A percentile compares a stretch with the other conserved stretches of the same genome.
Conservation (phyloP, 2,888 invertebrate species). For the Aphodius granarius region DNA sequence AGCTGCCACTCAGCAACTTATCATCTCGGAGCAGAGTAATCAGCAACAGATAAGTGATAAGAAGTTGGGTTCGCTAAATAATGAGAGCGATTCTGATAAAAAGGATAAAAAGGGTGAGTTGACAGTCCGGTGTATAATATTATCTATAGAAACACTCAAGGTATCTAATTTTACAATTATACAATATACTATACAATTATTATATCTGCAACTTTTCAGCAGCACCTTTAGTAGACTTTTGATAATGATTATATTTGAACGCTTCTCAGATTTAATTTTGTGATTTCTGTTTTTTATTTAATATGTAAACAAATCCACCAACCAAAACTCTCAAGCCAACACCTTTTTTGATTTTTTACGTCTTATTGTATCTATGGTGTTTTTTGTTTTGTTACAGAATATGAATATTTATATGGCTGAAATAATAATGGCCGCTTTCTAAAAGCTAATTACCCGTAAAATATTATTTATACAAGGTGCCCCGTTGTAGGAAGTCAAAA, state of each 20-base stretch:
- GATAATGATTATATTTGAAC: background rate
- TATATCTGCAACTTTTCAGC: too few relatives aligned
- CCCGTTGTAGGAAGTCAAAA: too few relatives aligned
- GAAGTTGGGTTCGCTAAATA: slow-evolving; percentile 56
- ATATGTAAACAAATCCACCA: background rate
- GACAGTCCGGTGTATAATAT: background rate
- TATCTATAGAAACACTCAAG: background rate
- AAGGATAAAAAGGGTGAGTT: slow-evolving; percentile 35
- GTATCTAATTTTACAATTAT: too few relatives aligned
- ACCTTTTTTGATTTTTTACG: too few relatives aligned
- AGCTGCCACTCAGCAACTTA: slow-evolving; percentile 55
- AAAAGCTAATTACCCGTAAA: background rate
- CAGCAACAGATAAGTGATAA: slow-evolving; percentile 58
- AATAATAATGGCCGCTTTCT: background rate
- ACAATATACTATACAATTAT: too few relatives aligned
- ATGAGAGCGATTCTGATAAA: slow-evolving; percentile 54
- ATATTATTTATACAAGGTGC: background rate
- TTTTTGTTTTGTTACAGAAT: background rate
- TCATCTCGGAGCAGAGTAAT: slow-evolving; percentile 61
- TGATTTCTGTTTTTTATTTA: background rate
- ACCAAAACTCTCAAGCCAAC: background rate
- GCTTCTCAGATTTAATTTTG: background rate
- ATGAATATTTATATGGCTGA: background rate
- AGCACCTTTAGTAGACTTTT: background rate
- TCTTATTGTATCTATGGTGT: too few relatives aligned